These are phyloP conservation scores for Lemur catta DNA, from an alignment of 2,797 vertebrate species.

Conservation along the genomic window DNA sequence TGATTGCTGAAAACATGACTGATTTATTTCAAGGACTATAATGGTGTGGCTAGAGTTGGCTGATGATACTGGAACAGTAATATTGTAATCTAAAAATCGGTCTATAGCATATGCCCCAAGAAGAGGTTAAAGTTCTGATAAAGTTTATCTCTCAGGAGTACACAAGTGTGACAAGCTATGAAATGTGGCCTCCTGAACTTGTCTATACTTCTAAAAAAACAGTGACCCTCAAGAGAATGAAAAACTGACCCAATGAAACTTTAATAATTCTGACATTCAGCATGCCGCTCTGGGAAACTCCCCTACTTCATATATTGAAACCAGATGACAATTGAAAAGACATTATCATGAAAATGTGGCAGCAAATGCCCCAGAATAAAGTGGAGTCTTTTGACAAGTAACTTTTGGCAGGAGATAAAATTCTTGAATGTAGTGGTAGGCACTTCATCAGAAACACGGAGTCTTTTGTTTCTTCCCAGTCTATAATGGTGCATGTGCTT, in stretches of 20 bases:
- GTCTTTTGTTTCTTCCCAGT: not conserved
- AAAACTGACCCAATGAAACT: not conserved
- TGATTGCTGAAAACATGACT: not conserved
- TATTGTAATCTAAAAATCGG: not conserved
- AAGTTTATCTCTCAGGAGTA: not conserved
- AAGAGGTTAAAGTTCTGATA: not conserved
- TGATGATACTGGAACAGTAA: not conserved
- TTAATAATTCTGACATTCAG: not conserved
- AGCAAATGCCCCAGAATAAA: not conserved
- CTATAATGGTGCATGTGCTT: not conserved
- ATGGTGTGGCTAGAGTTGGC: not conserved
- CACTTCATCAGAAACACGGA: not conserved
- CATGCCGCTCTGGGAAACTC: not conserved
- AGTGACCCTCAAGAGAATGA: not conserved
- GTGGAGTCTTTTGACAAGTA: not conserved
- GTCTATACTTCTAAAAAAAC: not conserved
- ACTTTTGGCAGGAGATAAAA: not conserved
- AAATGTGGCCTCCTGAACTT: not conserved
- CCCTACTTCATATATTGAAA: not conserved
- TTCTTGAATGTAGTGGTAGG: not conserved
- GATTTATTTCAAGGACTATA: not conserved
- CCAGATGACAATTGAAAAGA: not conserved
- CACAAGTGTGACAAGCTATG: not conserved
- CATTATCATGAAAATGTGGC: not conserved
- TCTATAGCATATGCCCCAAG: not conserved